Evolutionary conservation across 1,140 invertebrate species (phyloP).

Genomic region (Adelges cooleyi): DNA sequence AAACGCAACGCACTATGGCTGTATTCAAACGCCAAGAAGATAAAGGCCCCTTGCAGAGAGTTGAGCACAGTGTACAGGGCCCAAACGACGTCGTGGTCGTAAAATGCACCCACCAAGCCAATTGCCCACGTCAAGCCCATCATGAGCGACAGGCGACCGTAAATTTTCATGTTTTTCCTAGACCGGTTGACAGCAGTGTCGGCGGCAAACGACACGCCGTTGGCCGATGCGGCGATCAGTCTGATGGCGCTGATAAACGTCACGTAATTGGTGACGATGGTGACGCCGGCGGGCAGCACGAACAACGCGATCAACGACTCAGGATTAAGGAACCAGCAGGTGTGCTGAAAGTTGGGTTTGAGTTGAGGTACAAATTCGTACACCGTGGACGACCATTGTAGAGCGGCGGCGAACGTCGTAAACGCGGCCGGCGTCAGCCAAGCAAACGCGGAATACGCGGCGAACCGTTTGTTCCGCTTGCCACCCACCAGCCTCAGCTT

Average conservation of each 20-base stretch:
- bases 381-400: background rate
- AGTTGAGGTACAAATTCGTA: background rate
- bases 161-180: constrained; percentile 2
- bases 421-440: constrained; percentile 11
- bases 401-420: background rate
- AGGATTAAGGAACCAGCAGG: constrained; percentile 22
- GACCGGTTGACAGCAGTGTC: background rate
- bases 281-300: background rate
- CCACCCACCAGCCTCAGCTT: background rate
- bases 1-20: background rate
- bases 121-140: constrained; percentile 28
- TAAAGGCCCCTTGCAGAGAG: constrained; percentile 22
- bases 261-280: constrained; percentile 3
- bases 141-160: constrained; percentile 19
- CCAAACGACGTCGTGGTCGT: constrained; percentile 1
- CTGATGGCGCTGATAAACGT: background rate
- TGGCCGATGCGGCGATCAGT: background rate
- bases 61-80: constrained; percentile 13
- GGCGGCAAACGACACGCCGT: background rate
- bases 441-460: constrained; percentile 1
- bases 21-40: constrained; percentile 20
- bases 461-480: background rate
- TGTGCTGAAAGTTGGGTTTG: constrained; percentile 2
- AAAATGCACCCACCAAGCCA: background rate
- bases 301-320: constrained; percentile 20